Conservation (phyloP, 2,888 invertebrate species). For the Callimorpha dominula region DNA sequence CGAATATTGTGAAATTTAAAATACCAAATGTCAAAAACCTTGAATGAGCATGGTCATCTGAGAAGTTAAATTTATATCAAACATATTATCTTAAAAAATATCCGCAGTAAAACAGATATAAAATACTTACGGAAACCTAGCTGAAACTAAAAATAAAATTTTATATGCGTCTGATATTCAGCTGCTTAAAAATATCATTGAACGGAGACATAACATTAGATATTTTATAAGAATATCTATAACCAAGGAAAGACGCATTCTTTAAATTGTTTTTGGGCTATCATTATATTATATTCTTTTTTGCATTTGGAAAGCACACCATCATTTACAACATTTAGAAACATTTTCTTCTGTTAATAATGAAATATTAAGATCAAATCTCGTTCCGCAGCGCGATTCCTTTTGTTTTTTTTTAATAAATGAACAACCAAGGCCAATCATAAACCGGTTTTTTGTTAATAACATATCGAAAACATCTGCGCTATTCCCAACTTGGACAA, state of each 20-base stretch:
- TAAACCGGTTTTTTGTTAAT: background rate
- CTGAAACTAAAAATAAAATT: background rate
- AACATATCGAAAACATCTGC: background rate
- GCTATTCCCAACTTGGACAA: background rate
- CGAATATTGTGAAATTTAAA: background rate
- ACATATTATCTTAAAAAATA: background rate
- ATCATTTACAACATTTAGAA: background rate
- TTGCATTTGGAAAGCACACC: background rate
- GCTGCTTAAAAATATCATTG: slow-evolving; percentile 5
- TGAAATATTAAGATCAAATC: background rate
- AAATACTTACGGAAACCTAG: background rate
- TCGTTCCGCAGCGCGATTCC: background rate
- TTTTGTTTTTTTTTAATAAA: background rate
- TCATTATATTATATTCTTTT: background rate
- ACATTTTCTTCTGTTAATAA: background rate
- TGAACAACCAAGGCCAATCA: background rate
- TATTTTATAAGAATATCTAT: background rate
- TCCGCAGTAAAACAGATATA: background rate
- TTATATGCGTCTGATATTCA: slow-evolving; percentile 1
- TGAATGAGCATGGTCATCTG: background rate
- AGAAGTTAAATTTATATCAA: background rate
- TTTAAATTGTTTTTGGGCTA: background rate
- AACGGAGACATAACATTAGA: background rate
- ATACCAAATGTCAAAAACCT: background rate
- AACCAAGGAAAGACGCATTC: background rate